These are phyloP conservation scores for Hycleus phaleratus DNA, from an alignment of 1,140 invertebrate species.

Conservation along the genomic window DNA sequence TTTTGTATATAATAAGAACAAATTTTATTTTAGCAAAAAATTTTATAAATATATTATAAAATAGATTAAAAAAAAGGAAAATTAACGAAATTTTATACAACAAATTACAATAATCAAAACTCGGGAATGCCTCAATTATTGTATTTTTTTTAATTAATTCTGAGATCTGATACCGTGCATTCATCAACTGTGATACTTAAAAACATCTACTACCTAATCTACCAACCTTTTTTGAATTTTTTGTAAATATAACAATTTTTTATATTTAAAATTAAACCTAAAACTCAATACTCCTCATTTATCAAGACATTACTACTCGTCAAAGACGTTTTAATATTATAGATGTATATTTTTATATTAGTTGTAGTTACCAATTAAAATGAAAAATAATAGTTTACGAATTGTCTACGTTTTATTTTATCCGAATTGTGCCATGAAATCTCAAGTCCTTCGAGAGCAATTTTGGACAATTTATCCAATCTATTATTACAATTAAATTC, in stretches of 20 bases:
- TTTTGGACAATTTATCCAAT: neutral
- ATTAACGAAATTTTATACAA: constrained; percentile 11
- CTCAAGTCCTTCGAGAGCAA: neutral
- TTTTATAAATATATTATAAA: neutral
- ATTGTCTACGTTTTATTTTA: neutral
- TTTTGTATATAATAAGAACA: constrained; percentile 7
- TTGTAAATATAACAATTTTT: constrained; percentile 8
- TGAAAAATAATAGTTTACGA: too few species aligned
- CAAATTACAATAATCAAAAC: constrained; percentile 4
- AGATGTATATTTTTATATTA: constrained; percentile 14
- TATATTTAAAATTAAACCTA: constrained; percentile 2
- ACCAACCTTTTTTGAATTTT: constrained; percentile 1
- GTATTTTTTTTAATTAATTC: neutral
- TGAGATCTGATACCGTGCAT: constrained; percentile 13
- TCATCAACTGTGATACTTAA: constrained; percentile 15
- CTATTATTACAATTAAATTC: constrained; percentile 2
- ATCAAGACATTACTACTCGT: too few species aligned
- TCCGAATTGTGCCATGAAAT: constrained; percentile 5
- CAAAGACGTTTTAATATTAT: too few species aligned
- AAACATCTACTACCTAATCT: constrained; percentile 11
- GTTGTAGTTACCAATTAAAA: constrained; percentile 8
- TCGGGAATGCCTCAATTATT: neutral
- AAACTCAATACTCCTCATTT: constrained; percentile 5
- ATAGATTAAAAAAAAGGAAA: neutral
- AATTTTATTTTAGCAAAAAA: constrained; percentile 4